Conservation (phyloP, 2,113 vertebrate species). For the Balaenoptera acutorostrata region DNA sequence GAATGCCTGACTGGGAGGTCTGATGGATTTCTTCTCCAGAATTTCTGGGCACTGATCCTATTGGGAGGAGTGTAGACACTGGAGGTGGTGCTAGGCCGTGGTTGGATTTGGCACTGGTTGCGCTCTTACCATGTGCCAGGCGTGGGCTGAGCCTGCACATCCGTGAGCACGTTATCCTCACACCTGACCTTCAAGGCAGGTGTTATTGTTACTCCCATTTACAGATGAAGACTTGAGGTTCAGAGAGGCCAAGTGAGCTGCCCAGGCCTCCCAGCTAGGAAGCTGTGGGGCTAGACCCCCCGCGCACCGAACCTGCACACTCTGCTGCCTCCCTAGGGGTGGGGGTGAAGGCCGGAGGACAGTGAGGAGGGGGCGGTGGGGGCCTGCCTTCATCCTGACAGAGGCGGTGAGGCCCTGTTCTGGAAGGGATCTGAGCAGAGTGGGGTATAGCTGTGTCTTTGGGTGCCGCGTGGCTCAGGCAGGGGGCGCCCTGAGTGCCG, state of each 20-base stretch:
- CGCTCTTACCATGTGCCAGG: neutral
- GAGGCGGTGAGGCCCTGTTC: neutral
- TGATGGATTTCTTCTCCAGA: neutral
- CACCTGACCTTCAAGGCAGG: neutral
- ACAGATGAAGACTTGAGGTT: neutral
- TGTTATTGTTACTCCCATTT: fast-evolving
- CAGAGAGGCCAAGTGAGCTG: neutral
- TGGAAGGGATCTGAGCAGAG: neutral
- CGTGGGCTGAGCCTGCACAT: neutral
- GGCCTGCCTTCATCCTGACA: neutral
- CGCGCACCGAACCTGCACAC: fast-evolving
- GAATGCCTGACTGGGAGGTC: fast-evolving
- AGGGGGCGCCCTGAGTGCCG: neutral
- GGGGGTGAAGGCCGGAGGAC: too few relatives aligned
- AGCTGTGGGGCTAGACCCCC: neutral
- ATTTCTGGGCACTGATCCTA: neutral
- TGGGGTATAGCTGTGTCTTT: neutral
- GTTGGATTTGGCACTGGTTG: neutral
- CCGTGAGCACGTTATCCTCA: neutral
- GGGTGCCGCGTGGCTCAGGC: neutral
- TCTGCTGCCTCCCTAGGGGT: fast-evolving
- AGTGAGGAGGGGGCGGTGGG: too few relatives aligned
- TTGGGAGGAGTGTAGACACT: neutral
- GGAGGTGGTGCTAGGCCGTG: fast-evolving
- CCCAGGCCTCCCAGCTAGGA: neutral